A percentile compares a stretch with the other conserved stretches of the same genome.
Evolutionary conservation across 2,113 vertebrate species (phyloP).

Genomic region (Nothocercus nigrocapillus): DNA sequence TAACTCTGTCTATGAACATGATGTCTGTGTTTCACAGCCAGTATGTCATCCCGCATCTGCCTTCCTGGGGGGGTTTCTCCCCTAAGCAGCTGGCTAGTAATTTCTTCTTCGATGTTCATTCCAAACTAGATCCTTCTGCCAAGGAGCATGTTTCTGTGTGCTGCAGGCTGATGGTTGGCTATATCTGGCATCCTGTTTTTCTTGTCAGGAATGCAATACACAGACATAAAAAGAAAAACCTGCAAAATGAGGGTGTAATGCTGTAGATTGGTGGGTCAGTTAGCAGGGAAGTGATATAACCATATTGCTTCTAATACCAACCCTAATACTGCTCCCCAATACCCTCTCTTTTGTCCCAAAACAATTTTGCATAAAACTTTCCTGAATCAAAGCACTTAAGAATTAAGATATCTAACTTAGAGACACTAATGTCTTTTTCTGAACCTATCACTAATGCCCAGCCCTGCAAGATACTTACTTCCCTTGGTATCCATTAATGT

Average conservation of each 20-base stretch:
- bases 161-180: background rate
- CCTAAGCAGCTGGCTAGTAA: background rate
- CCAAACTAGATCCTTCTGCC: background rate
- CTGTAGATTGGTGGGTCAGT: background rate
- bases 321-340: background rate
- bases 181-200: background rate
- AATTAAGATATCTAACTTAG: background rate
- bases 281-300: background rate
- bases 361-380: background rate
- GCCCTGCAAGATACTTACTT: background rate
- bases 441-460: background rate
- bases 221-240: background rate
- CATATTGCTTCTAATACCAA: too few species aligned
- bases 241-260: background rate
- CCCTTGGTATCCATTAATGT: background rate
- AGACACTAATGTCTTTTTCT: background rate
- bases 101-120: background rate
- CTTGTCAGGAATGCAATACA: background rate
- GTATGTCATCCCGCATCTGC: background rate
- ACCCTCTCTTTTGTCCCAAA: background rate
- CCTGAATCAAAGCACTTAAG: background rate
- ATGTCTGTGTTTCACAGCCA: background rate
- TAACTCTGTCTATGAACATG: background rate
- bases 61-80: background rate
- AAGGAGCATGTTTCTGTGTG: background rate